Conservation (phyloP, 1,140 invertebrate species). For the Panagrolaimus sp. region DNA sequence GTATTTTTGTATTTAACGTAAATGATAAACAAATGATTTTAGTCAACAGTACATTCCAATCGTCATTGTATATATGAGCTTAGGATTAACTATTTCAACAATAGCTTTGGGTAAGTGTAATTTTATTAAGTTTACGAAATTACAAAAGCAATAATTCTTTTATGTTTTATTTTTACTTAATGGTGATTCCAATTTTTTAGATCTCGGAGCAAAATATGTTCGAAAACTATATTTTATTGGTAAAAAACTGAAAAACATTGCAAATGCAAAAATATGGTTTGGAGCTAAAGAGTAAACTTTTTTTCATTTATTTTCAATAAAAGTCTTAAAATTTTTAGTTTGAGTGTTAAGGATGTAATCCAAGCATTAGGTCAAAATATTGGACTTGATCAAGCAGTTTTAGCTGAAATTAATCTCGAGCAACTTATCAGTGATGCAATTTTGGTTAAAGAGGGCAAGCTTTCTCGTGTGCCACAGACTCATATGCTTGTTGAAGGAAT, state of each 20-base stretch:
- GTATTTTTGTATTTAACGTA: neutral
- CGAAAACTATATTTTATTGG: conserved; percentile 49
- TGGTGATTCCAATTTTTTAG: conserved; percentile 31
- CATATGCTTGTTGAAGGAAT: conserved; percentile 52
- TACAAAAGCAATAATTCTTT: too few species aligned
- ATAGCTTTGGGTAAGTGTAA: conserved; percentile 48
- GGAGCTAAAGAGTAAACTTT: conserved; percentile 48
- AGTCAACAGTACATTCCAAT: conserved; percentile 45
- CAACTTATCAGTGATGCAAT: conserved; percentile 47
- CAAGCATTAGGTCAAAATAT: conserved; percentile 51
- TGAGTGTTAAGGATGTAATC: conserved; percentile 46
- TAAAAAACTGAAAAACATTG: conserved; percentile 47
- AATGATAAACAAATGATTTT: too few species aligned
- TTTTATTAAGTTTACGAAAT: too few species aligned
- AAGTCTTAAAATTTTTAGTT: conserved; percentile 29
- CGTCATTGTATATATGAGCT: conserved; percentile 49
- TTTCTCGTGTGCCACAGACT: conserved; percentile 50
- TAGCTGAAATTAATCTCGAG: conserved; percentile 49
- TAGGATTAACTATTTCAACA: conserved; percentile 53
- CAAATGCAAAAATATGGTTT: conserved; percentile 53
- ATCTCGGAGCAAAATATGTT: conserved; percentile 52
- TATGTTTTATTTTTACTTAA: too few species aligned
- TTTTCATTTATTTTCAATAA: conserved; percentile 15
- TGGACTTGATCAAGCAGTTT: conserved; percentile 43
- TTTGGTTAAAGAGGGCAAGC: conserved; percentile 46